These are phyloP conservation scores for Calvadosia cruxmelitensis DNA, from an alignment of 30 jellyfish, hydroid and myxozoan genomes.

Conservation along the genomic window DNA sequence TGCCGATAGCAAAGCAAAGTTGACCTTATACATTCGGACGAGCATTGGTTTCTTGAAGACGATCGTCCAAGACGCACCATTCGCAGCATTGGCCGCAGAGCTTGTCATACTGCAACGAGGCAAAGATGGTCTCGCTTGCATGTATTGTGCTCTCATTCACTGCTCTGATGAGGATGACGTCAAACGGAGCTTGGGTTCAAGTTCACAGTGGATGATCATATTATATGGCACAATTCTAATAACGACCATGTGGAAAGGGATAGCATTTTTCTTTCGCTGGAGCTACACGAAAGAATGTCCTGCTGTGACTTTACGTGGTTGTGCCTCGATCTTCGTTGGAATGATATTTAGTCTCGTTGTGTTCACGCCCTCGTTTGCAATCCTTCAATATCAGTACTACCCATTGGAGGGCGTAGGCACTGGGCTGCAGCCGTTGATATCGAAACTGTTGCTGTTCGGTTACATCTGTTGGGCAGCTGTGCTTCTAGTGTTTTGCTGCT, in stretches of 20 bases:
- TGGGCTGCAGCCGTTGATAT: constrained; percentile 5
- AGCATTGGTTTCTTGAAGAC: constrained; percentile 26
- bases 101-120: constrained; percentile 23
- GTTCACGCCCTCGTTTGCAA: constrained; percentile 27
- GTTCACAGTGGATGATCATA: not conserved
- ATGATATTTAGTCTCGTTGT: constrained; percentile 16
- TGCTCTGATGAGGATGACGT: constrained; percentile 16
- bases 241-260: constrained; percentile 36
- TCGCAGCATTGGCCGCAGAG: constrained; percentile 17
- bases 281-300: constrained; percentile 45
- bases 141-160: constrained; percentile 13
- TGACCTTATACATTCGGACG: constrained; percentile 6
- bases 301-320: constrained; percentile 25
- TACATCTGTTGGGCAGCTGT: constrained; percentile 19
- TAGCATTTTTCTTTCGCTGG: constrained; percentile 31
- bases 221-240: constrained; percentile 16
- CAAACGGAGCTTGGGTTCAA: not conserved
- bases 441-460: constrained; percentile 25
- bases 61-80: constrained; percentile 33
- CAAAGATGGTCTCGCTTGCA: constrained; percentile 26
- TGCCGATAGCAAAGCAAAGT: constrained; percentile 9
- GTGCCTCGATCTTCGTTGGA: constrained; percentile 38
- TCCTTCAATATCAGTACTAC: constrained; percentile 10
- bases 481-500: constrained; percentile 14
- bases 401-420: constrained; percentile 8